phyloP scores from a whole-genome alignment of 2,113 vertebrate genomes.

The Vidua macroura region DNA sequence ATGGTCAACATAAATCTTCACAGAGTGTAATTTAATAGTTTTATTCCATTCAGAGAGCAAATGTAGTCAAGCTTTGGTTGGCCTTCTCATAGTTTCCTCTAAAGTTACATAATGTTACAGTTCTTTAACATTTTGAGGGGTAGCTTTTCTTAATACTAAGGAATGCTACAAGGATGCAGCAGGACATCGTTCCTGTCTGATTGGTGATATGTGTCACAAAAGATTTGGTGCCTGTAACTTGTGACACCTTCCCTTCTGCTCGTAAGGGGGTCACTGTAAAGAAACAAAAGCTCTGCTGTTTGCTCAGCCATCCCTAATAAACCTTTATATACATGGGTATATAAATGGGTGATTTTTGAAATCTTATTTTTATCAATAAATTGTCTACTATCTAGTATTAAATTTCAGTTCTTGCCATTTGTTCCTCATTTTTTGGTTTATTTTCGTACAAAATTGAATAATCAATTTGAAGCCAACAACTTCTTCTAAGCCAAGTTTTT shows the following conservation, averaged over 20 bases:
- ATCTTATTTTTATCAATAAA: background rate
- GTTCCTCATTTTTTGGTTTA: background rate
- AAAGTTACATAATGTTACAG: fast-evolving
- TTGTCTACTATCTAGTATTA: background rate
- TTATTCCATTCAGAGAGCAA: background rate
- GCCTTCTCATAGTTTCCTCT: background rate
- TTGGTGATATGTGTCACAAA: background rate
- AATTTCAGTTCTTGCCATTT: background rate
- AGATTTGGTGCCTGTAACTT: background rate
- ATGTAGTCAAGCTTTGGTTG: background rate
- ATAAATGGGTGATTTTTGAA: background rate
- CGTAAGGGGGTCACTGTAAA: fast-evolving
- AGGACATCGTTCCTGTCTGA: background rate
- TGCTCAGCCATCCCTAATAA: background rate
- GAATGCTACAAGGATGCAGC: background rate
- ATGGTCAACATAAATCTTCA: conserved; percentile 25
- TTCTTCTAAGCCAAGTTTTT: background rate
- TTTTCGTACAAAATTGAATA: background rate
- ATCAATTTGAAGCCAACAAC: background rate
- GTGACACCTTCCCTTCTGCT: background rate
- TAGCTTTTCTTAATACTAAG: background rate
- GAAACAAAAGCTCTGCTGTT: background rate
- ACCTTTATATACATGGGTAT: background rate
- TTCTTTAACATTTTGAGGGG: background rate
- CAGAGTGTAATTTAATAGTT: background rate